These are phyloP conservation scores for Vicugna pacos DNA, from an alignment of 2,113 vertebrate species.

Conservation along the genomic window DNA sequence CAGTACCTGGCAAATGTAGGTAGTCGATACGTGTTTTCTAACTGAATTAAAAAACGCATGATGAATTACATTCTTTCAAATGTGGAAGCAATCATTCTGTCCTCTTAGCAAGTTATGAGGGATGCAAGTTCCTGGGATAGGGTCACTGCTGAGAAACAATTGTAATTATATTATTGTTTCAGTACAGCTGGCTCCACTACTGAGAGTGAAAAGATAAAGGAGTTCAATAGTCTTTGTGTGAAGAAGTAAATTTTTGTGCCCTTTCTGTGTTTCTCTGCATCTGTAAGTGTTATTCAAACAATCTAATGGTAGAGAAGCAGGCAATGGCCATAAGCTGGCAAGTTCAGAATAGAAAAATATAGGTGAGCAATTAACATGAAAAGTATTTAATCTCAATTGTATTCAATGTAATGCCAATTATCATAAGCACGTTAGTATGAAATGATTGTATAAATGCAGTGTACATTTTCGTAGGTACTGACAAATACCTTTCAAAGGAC, in stretches of 20 bases:
- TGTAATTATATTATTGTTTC: not conserved
- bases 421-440: not conserved
- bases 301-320: not conserved
- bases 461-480: not conserved
- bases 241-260: not conserved
- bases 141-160: not conserved
- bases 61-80: not conserved
- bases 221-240: not conserved
- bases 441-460: not conserved
- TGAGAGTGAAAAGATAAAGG: not conserved
- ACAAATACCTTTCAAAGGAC: not conserved
- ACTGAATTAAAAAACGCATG: not conserved
- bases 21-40: not conserved
- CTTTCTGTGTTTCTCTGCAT: not conserved
- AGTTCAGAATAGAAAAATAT: not conserved
- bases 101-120: not conserved
- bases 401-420: not conserved
- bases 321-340: not conserved
- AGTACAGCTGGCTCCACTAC: not conserved
- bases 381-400: not conserved
- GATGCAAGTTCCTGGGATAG: not conserved
- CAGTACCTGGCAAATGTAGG: not conserved
- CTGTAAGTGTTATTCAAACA: not conserved
- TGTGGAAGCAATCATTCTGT: not conserved
- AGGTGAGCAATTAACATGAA: not conserved